These are phyloP conservation scores for Conomelus anceps DNA, from an alignment of 2,888 invertebrate genomes.

Conservation along the genomic window DNA sequence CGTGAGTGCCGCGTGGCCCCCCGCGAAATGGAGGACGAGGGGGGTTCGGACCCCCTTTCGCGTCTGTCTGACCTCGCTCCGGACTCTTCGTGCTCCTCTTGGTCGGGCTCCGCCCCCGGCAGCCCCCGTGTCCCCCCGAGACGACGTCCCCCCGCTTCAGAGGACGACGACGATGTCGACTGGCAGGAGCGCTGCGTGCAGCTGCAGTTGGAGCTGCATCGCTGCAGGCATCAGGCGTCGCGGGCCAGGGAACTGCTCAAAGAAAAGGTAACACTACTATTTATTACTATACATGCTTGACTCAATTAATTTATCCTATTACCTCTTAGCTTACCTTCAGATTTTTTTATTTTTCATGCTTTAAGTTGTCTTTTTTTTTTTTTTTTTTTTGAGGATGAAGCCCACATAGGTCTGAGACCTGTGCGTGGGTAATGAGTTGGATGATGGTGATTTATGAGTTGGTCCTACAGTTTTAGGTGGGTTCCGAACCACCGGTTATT, in stretches of 20 bases:
- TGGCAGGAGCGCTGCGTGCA: slow-evolving; percentile 87
- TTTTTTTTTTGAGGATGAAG: too few species aligned
- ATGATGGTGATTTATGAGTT: too few species aligned
- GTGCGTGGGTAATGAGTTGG: too few species aligned
- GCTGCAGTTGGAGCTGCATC: slow-evolving; percentile 75
- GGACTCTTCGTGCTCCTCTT: slow-evolving; percentile 43
- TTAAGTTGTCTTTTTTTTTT: too few species aligned
- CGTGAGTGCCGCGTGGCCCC: background rate
- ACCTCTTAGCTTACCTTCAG: too few species aligned
- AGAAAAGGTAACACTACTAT: slow-evolving; percentile 63
- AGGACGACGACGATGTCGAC: slow-evolving; percentile 50
- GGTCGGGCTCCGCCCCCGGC: slow-evolving; percentile 44
- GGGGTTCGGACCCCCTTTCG: slow-evolving; percentile 64
- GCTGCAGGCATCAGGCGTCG: slow-evolving; percentile 79
- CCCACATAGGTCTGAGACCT: too few species aligned
- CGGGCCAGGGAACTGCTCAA: slow-evolving; percentile 80
- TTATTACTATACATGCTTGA: background rate
- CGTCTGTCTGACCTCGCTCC: slow-evolving; percentile 62
- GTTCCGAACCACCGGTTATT: too few species aligned
- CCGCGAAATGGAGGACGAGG: background rate
- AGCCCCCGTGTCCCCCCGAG: slow-evolving; percentile 50
- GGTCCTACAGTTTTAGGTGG: too few species aligned
- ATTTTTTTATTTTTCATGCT: too few species aligned
- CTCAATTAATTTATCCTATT: background rate
- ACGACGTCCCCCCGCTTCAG: slow-evolving; percentile 42